These are phyloP conservation scores for fruit fly (Drosophila melanogaster) DNA, from an alignment of 1,140 invertebrate genomes.

Conservation along the genomic window DNA sequence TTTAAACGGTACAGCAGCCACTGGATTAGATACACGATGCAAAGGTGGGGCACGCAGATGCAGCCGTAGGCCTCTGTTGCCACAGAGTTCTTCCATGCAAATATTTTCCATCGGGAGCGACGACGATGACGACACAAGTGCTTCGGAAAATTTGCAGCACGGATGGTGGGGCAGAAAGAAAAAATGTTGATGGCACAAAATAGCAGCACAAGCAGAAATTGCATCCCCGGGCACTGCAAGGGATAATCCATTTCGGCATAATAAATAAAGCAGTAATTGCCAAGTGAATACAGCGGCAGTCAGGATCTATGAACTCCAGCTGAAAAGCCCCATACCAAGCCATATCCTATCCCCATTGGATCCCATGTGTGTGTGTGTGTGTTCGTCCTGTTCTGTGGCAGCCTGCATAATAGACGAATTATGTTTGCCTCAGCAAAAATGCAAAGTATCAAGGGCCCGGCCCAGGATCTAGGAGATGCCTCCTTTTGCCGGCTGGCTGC, in stretches of 20 bases:
- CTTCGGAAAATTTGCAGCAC: slow-evolving; percentile 31
- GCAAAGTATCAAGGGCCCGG: slow-evolving; percentile 58
- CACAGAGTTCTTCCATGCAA: slow-evolving; percentile 21
- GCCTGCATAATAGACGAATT: slow-evolving; percentile 68
- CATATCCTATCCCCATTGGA: slow-evolving; percentile 2
- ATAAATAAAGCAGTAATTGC: slow-evolving; percentile 83
- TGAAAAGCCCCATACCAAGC: background rate
- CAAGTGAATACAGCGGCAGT: slow-evolving; percentile 60
- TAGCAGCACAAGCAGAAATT: slow-evolving; percentile 69
- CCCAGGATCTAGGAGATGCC: slow-evolving; percentile 3
- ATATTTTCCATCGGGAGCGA: slow-evolving; percentile 19
- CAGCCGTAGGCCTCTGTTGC: slow-evolving; percentile 29
- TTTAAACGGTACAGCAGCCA: slow-evolving; percentile 19
- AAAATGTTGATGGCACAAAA: slow-evolving; percentile 62
- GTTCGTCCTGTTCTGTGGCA: slow-evolving; percentile 35
- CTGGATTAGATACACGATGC: slow-evolving; percentile 21
- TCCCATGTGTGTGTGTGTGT: slow-evolving; percentile 40
- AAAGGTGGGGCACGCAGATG: background rate
- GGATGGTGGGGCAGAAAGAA: slow-evolving; percentile 7
- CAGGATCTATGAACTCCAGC: slow-evolving; percentile 56
- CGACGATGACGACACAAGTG: slow-evolving; percentile 14
- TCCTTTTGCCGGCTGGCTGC: slow-evolving; percentile 28
- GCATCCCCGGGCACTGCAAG: slow-evolving; percentile 59
- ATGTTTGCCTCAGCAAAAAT: slow-evolving; percentile 79
- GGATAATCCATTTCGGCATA: slow-evolving; percentile 83